Base-by-base conservation (phyloP, 2,797 vertebrate species). In the Alcedo quadribrachys region DNA sequence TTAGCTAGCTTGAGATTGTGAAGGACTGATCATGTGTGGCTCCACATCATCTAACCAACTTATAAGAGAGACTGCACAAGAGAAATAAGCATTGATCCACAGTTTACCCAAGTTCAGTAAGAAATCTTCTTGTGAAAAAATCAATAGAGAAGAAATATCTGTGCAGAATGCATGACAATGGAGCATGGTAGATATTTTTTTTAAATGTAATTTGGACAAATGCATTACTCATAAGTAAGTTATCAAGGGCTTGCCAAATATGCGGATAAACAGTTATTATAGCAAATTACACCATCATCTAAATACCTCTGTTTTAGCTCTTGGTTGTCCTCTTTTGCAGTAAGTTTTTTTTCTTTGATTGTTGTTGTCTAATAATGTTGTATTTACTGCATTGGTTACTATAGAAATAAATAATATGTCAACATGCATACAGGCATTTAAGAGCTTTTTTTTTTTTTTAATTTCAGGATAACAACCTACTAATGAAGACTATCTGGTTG, bases 281-380 rank as follows among this genome's bases (percentile, higher is more conserved):
- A 83, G 90, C 84, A 94, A 92, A 95, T 96, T 91, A 90, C 93
- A 87, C 84, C 69, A 92, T 93, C 94, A 92, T 90, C 93, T 95
- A 92, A 95, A 96, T 94, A 95, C 95, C 93, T 96, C 95, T 95
- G 89, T 90, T 95, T 91, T 95, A 91, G 92, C 91, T 94, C 73
- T 78, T 55, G 75, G 79, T 85, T 68, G 62, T 81, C 92, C 87
- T 75, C 76, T 94, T 92, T 93, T 94, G 86, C 88, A 92, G 57
- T 62, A 71, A 45, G 50, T 17, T n/a, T 58, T 25, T 80, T 83
- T 80, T 63, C 3, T 30, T 70, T 74, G 19, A 74, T 81, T 81
- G 40, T 40, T 94, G 37, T 78, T 94, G 79, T 77, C 90, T 87
- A 66, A 85, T 85, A 90, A 62, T 57, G 60, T 66, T 85, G 35